Evolutionary conservation across 2,888 invertebrate species (phyloP), one percentile per base, ranked within the genome.

Genomic region (Aspidiotus destructor): DNA sequence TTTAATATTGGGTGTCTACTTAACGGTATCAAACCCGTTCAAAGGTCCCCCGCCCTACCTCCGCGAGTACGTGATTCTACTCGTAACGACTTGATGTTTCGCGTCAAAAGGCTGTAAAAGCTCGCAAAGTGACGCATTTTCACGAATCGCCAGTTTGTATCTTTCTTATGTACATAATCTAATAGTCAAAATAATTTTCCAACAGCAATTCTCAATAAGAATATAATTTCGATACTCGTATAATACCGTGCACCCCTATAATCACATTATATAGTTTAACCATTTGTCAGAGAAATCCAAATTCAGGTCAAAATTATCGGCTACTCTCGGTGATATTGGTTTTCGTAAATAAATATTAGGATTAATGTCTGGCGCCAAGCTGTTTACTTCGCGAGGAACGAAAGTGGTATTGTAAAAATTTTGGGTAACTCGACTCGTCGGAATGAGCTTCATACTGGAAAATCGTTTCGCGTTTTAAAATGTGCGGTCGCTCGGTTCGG

Each of bases 11-110:
- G 58, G 65, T 65, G 65, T 65, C 65, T 65, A 65, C 65, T 65
- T 65, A 65, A 65, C 65, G 65, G 65, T 65, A 65, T 65, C 58
- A 65, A 65, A 65, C 65, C 65, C 65, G 65, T 65, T 65, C 65
- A 58, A 65, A 55, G 57, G 57, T 58, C 28, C 44, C 44, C 65
- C 44, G 16, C 65, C 44, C 58, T 44, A 44, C 58, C 13, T 41
- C 57, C 28, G 44, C n/a, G 42, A 65, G 48, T 65, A 65, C 65
- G 65, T 65, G 65, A 65, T 58, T 41, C 44, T 40, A 65, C 65
- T 65, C 48, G 17, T 65, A 65, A 65, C 65, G 65, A 65, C 28
- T 65, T 48, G 55, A 57, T 58, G 58, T 65, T 58, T 65, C 57
- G 58, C 15, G 65, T 65, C 65, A 65, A 58, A 54, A 57, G 41